Percentiles rank a stretch among this genome's conserved stretches.
These are phyloP conservation scores for Leptinotarsa rubiginosa DNA, from an alignment of 2,888 invertebrate genomes.

Conservation along the genomic window DNA sequence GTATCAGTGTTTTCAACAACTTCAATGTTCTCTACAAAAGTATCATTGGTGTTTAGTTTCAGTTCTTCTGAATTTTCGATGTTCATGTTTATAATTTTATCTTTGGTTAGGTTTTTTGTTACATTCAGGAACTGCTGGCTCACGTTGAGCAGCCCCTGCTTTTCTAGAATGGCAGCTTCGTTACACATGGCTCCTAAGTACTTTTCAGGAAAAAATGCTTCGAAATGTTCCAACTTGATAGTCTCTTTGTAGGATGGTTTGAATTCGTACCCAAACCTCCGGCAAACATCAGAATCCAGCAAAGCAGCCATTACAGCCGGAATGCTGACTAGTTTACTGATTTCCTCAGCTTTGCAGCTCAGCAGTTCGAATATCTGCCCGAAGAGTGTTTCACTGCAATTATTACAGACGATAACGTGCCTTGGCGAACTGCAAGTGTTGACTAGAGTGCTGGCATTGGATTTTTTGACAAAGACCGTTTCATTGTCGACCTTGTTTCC, in stretches of 20 bases:
- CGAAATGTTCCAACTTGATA: constrained; percentile 55
- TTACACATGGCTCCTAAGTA: constrained; percentile 85
- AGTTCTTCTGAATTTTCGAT: constrained; percentile 7
- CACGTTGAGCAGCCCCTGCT: constrained; percentile 75
- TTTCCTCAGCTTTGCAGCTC: constrained; percentile 75
- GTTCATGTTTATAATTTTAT: constrained; percentile 47
- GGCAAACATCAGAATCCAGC: constrained; percentile 72
- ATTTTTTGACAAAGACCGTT: constrained; percentile 69
- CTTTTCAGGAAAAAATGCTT: constrained; percentile 74
- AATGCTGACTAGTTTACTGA: constrained; percentile 73
- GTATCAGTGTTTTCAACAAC: not conserved
- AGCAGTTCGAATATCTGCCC: constrained; percentile 78
- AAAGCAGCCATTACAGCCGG: constrained; percentile 74
- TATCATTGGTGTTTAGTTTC: not conserved
- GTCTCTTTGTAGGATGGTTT: constrained; percentile 61
- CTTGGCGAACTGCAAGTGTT: constrained; percentile 77
- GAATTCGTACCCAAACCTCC: constrained; percentile 73
- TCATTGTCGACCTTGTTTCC: constrained; percentile 75
- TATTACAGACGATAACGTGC: constrained; percentile 79
- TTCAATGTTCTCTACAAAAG: not conserved
- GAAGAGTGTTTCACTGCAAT: constrained; percentile 79
- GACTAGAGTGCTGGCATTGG: constrained; percentile 65
- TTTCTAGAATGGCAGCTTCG: constrained; percentile 76
- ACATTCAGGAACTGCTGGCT: constrained; percentile 65
- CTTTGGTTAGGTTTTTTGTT: constrained; percentile 49